Conservation (phyloP, 1,140 invertebrate genomes). For the Cydia splendana region DNA sequence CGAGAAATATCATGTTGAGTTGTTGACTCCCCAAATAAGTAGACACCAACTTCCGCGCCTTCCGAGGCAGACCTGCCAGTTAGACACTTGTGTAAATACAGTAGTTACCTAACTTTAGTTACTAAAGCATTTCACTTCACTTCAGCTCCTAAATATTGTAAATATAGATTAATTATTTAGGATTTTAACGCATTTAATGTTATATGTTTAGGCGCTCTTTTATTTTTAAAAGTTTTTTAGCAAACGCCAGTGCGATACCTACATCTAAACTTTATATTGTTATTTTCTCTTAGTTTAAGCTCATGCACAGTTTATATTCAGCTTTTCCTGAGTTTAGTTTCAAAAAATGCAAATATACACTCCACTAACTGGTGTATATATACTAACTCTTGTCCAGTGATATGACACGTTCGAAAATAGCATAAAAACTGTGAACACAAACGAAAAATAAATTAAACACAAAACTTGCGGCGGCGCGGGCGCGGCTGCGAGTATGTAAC, state of each 20-base stretch:
- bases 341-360: neutral
- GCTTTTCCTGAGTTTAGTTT: no score
- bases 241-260: no score
- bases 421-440: neutral
- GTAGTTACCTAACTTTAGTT: neutral
- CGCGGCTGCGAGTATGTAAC: neutral
- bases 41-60: no score
- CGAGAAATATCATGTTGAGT: neutral
- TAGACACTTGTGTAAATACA: neutral
- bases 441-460: neutral
- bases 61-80: neutral
- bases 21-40: neutral
- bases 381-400: neutral
- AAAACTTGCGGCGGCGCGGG: no score
- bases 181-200: no score
- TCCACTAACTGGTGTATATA: neutral
- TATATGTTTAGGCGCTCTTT: no score
- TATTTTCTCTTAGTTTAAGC: no score
- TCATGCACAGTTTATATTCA: no score
- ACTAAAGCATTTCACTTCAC: neutral
- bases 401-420: neutral
- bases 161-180: neutral
- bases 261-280: no score
- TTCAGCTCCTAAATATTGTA: neutral
- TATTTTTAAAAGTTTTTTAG: no score